Evolutionary conservation across 1,140 invertebrate genomes (phyloP), one percentile per base, ranked within the genome.

Genomic region (Ostrea denselamellosa): DNA sequence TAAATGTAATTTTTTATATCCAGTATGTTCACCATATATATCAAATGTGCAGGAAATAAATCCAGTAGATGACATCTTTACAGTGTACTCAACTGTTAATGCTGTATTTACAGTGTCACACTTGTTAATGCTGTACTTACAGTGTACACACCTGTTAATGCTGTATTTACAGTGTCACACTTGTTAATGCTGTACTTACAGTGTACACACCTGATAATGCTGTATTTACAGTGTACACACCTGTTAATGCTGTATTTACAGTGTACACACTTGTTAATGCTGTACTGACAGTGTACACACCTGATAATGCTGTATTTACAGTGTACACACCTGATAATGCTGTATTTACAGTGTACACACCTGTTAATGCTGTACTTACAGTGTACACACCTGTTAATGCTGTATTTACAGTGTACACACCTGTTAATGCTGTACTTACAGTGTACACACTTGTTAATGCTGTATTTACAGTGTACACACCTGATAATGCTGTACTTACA

Each of bases 231-330:
- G n/a, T n/a, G 34, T 44, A 44, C 34, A 44, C 34, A 86, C 14
- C 91, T 88, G 86, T 93, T 93, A 12, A 93, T 93, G 83, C 93
- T 92, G 65, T n/a, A n/a, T n/a, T n/a, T n/a, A n/a, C n/a, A n/a
- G n/a, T n/a, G 34, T 44, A 44, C 34, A 44, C 34, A 86, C 14
- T 90, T 88, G 86, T 93, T 93, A 12, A 93, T 93, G 83, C 93
- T 92, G 65, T n/a, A n/a, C n/a, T n/a, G n/a, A n/a, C n/a, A n/a
- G n/a, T n/a, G 34, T 44, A 44, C 34, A 44, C 34, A 86, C 14
- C 91, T 88, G 86, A 92, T 93, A 12, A 93, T 93, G 83, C 93
- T 92, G 65, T n/a, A n/a, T n/a, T n/a, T n/a, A n/a, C n/a, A n/a
- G n/a, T n/a, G 34, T 44, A 44, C 34, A 44, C 34, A 86, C 14